These are phyloP conservation scores for Cactoblastis cactorum DNA, from an alignment of 2,888 invertebrate genomes.

Conservation along the genomic window DNA sequence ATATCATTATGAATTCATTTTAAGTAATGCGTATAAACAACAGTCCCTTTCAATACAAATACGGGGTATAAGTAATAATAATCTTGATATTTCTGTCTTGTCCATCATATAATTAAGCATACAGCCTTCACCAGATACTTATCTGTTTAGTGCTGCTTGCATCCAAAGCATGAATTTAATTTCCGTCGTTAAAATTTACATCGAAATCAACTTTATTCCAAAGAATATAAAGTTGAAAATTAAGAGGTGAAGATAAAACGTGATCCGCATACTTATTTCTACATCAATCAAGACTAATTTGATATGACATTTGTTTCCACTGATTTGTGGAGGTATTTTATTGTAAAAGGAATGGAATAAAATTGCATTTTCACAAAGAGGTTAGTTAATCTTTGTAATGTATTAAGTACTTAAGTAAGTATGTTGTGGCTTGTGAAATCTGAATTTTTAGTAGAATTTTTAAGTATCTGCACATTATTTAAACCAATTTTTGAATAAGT, in stretches of 20 bases:
- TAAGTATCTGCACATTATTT: too few species aligned
- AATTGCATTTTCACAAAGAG: too few species aligned
- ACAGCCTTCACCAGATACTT: conserved; percentile 8
- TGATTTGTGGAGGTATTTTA: conserved; percentile 9
- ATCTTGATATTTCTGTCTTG: conserved; percentile 6
- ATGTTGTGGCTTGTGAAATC: too few species aligned
- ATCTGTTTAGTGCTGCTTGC: conserved; percentile 10
- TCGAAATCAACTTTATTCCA: background rate
- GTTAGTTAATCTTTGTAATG: too few species aligned
- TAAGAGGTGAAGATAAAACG: background rate
- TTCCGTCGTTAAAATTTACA: background rate
- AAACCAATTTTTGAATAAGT: too few species aligned
- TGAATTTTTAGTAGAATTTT: too few species aligned
- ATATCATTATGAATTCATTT: background rate
- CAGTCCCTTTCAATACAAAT: background rate
- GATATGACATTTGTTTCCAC: conserved; percentile 9
- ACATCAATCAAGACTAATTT: conserved; percentile 11
- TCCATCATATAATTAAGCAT: conserved; percentile 2
- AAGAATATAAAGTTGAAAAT: background rate
- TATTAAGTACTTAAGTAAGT: too few species aligned
- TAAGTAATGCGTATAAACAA: background rate
- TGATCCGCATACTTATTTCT: conserved; percentile 7
- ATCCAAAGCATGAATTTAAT: conserved; percentile 9
- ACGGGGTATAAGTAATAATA: background rate
- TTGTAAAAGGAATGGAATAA: background rate